Percentiles rank a stretch among this genome's conserved stretches.
Conservation (phyloP, 2,797 vertebrate genomes). For the Chaunax sp. region DNA sequence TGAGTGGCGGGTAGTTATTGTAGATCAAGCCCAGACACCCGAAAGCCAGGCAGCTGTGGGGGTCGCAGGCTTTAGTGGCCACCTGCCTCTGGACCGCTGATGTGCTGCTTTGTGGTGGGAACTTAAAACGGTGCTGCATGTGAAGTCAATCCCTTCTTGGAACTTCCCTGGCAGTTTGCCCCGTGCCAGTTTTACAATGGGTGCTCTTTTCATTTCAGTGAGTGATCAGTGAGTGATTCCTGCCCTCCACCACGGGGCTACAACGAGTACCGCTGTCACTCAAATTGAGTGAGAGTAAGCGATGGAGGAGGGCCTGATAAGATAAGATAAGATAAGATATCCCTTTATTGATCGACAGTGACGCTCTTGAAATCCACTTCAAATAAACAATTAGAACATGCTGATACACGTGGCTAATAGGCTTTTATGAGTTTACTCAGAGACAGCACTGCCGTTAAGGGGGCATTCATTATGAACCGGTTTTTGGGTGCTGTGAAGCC, state of each 20-base stretch:
- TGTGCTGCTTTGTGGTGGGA: slow-evolving; percentile 43
- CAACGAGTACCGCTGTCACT: slow-evolving; percentile 59
- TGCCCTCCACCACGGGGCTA: slow-evolving; percentile 45
- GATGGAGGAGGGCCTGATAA: slow-evolving; percentile 49
- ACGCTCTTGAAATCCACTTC: slow-evolving; percentile 66
- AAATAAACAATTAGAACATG: slow-evolving; percentile 61
- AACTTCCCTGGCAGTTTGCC: slow-evolving; percentile 33
- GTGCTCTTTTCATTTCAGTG: slow-evolving; percentile 58
- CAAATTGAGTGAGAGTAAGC: slow-evolving; percentile 51
- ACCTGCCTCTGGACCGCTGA: slow-evolving; percentile 33
- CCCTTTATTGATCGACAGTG: too few species aligned
- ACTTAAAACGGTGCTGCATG: slow-evolving; percentile 41
- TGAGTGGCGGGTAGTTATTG: slow-evolving; percentile 75
- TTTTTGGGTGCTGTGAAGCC: slow-evolving; percentile 8
- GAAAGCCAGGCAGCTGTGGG: slow-evolving; percentile 9
- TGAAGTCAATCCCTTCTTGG: slow-evolving; percentile 46
- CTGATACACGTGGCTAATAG: slow-evolving; percentile 50
- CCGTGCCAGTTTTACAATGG: slow-evolving; percentile 41
- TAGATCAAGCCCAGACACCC: slow-evolving; percentile 70
- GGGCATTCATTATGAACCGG: slow-evolving; percentile 55
- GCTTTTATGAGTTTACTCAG: slow-evolving; percentile 39
- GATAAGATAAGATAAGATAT: too few species aligned
- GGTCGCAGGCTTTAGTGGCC: slow-evolving; percentile 37
- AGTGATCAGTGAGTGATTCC: slow-evolving; percentile 54
- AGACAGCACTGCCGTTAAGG: slow-evolving; percentile 44